Evolutionary conservation across 2,113 vertebrate species (phyloP).

Genomic region (Ciconia maguari): DNA sequence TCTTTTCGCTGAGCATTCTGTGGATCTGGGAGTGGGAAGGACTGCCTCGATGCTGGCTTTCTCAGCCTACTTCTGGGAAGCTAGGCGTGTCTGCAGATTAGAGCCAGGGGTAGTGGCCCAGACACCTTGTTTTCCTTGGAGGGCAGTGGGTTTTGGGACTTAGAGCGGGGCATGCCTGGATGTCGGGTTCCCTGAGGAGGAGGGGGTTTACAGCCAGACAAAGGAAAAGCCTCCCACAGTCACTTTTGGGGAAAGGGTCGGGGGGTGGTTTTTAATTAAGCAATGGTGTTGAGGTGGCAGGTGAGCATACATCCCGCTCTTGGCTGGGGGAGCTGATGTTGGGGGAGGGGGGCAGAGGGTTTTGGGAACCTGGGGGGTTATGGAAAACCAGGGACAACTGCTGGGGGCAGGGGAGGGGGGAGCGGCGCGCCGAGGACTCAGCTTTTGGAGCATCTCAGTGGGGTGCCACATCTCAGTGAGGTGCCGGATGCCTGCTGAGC

Average conservation of each 20-base stretch:
- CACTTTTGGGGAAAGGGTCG: background rate
- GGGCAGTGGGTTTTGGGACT: background rate
- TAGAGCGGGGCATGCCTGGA: background rate
- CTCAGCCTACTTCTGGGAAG: background rate
- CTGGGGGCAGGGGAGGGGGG: rapidly evolving
- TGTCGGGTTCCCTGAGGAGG: background rate
- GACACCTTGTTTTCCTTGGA: background rate
- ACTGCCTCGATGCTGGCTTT: background rate
- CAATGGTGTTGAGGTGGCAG: background rate
- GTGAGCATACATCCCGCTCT: background rate
- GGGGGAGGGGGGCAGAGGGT: background rate
- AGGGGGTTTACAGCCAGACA: background rate
- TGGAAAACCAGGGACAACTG: background rate
- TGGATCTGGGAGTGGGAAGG: background rate
- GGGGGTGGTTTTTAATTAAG: background rate
- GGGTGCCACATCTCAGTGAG: background rate
- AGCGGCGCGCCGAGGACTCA: background rate
- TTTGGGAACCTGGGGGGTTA: background rate
- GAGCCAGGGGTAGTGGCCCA: background rate
- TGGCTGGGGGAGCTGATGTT: background rate
- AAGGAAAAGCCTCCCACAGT: background rate
- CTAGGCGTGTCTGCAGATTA: background rate
- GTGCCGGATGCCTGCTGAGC: background rate
- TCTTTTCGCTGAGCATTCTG: background rate
- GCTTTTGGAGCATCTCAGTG: background rate